A percentile compares a stretch with the other conserved stretches of the same genome.
phyloP scores from a whole-genome alignment of 2,888 invertebrate genomes.

The Litoditis marina region DNA sequence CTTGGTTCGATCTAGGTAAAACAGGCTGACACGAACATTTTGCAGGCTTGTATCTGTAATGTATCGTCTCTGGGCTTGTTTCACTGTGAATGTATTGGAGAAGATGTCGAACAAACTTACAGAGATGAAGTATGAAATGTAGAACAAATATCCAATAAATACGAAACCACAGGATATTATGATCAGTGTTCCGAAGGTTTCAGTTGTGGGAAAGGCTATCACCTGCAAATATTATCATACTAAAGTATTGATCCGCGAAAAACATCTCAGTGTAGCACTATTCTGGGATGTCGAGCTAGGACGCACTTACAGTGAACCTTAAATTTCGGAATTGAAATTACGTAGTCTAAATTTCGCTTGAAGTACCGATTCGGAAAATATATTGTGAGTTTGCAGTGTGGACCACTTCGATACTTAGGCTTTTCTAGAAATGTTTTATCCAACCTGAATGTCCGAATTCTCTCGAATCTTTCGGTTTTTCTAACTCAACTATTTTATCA shows the following conservation, averaged over 20 bases:
- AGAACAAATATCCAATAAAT: constrained; percentile 30
- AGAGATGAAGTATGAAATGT: constrained; percentile 32
- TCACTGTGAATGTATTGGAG: too few species aligned
- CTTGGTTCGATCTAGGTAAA: too few species aligned
- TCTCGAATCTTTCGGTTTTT: too few species aligned
- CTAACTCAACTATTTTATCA: too few species aligned
- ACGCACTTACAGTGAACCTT: background rate
- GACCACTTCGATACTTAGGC: background rate
- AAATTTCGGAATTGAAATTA: too few species aligned
- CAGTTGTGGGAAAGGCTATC: constrained; percentile 33
- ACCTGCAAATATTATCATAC: constrained; percentile 15
- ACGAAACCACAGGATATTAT: constrained; percentile 37
- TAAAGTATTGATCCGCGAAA: background rate
- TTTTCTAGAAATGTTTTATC: too few species aligned
- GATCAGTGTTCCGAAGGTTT: constrained; percentile 37
- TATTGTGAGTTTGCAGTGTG: background rate
- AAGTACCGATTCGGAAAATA: too few species aligned
- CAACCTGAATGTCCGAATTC: too few species aligned
- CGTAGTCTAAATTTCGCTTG: too few species aligned
- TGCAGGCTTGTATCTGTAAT: too few species aligned
- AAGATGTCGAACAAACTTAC: constrained; percentile 19
- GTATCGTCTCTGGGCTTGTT: too few species aligned
- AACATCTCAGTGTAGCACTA: background rate
- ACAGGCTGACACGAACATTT: too few species aligned
- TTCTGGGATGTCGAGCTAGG: background rate